Percentiles rank a stretch among this genome's conserved stretches.
phyloP scores from a whole-genome alignment of 2,888 invertebrate genomes.

The Ptychoptera contaminata region DNA sequence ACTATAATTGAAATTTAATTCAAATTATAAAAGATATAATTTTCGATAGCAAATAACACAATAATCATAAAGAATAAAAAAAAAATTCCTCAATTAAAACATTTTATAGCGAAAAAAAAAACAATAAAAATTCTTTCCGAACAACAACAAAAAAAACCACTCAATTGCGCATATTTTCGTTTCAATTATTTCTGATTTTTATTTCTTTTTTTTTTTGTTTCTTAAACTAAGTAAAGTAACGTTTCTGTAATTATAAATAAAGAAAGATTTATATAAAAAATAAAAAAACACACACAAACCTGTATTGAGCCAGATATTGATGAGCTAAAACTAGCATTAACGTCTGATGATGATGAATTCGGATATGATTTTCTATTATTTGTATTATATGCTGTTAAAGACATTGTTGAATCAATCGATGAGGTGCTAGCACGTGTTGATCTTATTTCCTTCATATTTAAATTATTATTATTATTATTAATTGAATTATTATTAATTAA shows the following conservation, averaged over 20 bases:
- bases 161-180: too few relatives aligned
- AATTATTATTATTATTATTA: neutral
- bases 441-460: neutral
- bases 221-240: too few relatives aligned
- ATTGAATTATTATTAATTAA: slow-evolving; percentile 5
- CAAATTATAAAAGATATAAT: too few relatives aligned
- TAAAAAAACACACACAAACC: slow-evolving; percentile 20
- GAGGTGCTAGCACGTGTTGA: neutral
- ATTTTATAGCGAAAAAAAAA: too few relatives aligned
- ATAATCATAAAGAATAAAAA: too few relatives aligned
- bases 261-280: neutral
- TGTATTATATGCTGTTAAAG: slow-evolving; percentile 8
- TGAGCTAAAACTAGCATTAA: slow-evolving; percentile 29
- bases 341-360: slow-evolving; percentile 14
- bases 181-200: too few relatives aligned
- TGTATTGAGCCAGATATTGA: slow-evolving; percentile 31
- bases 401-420: slow-evolving; percentile 2
- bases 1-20: too few relatives aligned
- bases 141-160: too few relatives aligned
- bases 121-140: too few relatives aligned
- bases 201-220: too few relatives aligned
- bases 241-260: neutral
- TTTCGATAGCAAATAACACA: too few relatives aligned
- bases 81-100: too few relatives aligned
- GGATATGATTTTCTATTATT: slow-evolving; percentile 19